Base-by-base conservation (phyloP, 1,140 invertebrate species). In the Drosophila carrolli region DNA sequence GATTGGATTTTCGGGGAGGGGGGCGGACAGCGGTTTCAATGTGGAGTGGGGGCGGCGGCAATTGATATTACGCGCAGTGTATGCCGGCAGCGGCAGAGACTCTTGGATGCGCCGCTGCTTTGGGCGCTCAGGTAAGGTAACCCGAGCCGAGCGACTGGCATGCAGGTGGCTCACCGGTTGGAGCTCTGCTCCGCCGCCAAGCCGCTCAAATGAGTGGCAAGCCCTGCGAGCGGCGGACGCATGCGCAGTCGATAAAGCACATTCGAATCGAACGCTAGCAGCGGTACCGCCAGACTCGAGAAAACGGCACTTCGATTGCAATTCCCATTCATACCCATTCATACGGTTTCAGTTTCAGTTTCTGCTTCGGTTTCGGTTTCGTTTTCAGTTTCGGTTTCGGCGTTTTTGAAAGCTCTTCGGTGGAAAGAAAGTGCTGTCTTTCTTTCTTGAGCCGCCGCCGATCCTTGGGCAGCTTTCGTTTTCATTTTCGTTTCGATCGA, bases 201-300 rank as follows among this genome's bases (percentile, higher is more conserved):
- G 50, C 75, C 32, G 14, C 32, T 53, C 32, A 37, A 53, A 54
- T 66, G 58, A 81, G 80, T 59, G 79, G 76, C 81, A 83, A 83
- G 81, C 81, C 81, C 81, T 85, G 82, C 81, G 73, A 83, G 70
- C 57, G 43, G 74, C 74, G 44, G 68, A 65, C 82, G 83, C 83
- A 79, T 88, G 75, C 83, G 81, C 83, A 86, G 83, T 86, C 83
- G 83, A 86, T 86, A 86, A 86, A 86, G 51, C 67, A 88, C 83
- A 86, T 89, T 86, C 83, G 83, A 74, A 86, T 83, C 83, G 83
- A 86, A 86, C 83, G 78, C 84, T 71, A 76, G 83, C 71, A 73
- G 83, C 71, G 84, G 71, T 57, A 59, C 70, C 53, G 77, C 75
- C 54, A 67, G 11, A 58, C 38, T 16, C 29, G 58, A 55, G 55